A percentile compares a stretch with the other conserved stretches of the same genome.
Evolutionary conservation across 2,888 invertebrate species (phyloP).

Genomic region (Orthosia cruda): DNA sequence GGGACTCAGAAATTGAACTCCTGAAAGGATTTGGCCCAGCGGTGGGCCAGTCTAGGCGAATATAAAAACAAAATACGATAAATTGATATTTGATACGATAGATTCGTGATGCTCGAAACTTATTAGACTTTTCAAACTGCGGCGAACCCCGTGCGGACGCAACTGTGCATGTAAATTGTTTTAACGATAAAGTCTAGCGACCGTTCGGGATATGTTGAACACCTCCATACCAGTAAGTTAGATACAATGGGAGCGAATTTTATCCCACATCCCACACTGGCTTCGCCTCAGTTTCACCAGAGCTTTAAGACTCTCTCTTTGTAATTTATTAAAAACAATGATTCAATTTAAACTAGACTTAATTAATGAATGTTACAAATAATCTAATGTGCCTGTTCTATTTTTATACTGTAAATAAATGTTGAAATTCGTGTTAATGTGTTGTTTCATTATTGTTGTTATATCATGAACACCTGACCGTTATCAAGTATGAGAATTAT

Average conservation of each 20-base stretch:
- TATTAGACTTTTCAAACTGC: neutral
- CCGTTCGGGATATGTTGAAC: neutral
- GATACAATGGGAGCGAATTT: neutral
- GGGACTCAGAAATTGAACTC: no score
- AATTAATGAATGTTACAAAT: conserved; percentile 17
- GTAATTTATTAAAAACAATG: neutral
- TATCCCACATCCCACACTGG: neutral
- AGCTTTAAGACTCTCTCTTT: neutral
- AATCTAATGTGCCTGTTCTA: conserved; percentile 40
- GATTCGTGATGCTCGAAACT: neutral
- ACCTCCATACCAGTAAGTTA: neutral
- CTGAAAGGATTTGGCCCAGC: no score
- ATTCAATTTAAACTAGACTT: neutral
- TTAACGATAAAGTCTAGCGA: neutral
- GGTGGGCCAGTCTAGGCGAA: no score
- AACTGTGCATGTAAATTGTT: neutral
- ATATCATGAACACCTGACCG: neutral
- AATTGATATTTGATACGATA: no score
- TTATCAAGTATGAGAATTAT: neutral
- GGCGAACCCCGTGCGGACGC: neutral
- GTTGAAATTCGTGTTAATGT: conserved; percentile 18
- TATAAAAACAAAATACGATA: no score
- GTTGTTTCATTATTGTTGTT: conserved; percentile 23
- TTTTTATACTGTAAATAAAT: conserved; percentile 58
- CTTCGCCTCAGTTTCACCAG: neutral